Conservation (phyloP, 2,113 vertebrate species). For the Pituophis catenifer region DNA sequence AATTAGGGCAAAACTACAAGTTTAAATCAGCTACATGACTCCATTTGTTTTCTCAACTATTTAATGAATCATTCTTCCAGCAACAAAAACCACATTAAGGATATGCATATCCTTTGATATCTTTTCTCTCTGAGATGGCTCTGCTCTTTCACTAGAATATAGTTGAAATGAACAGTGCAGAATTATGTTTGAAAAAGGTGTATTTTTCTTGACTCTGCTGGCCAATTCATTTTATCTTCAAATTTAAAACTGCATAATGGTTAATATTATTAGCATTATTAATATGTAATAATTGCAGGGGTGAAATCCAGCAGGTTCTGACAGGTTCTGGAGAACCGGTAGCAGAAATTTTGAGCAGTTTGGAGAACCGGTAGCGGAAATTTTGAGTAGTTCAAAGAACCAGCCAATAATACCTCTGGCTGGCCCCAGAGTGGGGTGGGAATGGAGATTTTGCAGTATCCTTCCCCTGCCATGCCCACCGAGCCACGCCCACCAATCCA, state of each 20-base stretch:
- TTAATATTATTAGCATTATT: constrained; percentile 62
- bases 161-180: constrained; percentile 61
- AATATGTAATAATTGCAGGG: constrained; percentile 37
- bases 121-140: constrained; percentile 26
- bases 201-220: constrained; percentile 31
- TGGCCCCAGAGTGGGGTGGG: too few species aligned
- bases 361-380: too few species aligned
- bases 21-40: neutral
- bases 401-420: too few species aligned
- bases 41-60: neutral
- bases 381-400: too few species aligned
- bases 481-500: too few species aligned
- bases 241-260: constrained; percentile 46
- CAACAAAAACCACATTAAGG: neutral
- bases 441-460: too few species aligned
- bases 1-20: neutral
- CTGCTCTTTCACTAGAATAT: constrained; percentile 36
- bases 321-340: too few species aligned
- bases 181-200: constrained; percentile 19
- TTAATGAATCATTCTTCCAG: constrained; percentile 8
- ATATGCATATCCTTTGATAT: constrained; percentile 34
- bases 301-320: too few species aligned
- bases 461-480: too few species aligned
- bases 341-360: too few species aligned
- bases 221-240: constrained; percentile 61